Conservation (phyloP, 2,888 invertebrate species). For the Oligia fasciuncula region DNA sequence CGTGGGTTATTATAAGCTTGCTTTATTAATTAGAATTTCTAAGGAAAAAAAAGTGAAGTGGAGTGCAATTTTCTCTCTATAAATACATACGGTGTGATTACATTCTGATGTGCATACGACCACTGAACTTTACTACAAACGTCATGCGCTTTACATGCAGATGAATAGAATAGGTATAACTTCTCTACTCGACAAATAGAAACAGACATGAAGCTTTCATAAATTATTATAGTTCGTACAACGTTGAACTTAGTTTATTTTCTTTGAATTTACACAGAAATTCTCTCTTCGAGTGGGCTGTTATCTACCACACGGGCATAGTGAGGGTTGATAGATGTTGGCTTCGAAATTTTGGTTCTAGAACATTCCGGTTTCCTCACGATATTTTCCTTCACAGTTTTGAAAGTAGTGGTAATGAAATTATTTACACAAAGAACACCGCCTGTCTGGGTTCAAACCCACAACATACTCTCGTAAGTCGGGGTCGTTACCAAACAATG, state of each 20-base stretch:
- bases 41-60: slow-evolving; percentile 17
- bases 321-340: neutral
- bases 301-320: neutral
- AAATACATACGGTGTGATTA: slow-evolving; percentile 21
- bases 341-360: neutral
- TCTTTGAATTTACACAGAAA: neutral
- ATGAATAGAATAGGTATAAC: neutral
- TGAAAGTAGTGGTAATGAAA: neutral
- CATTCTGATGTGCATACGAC: neutral
- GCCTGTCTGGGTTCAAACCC: neutral
- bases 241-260: neutral
- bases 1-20: slow-evolving; percentile 14
- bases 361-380: neutral
- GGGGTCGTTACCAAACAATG: neutral
- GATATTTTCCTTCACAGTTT: neutral
- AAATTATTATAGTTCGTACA: neutral
- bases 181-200: neutral
- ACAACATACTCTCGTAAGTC: neutral
- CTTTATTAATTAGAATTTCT: slow-evolving; percentile 27
- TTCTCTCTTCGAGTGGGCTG: neutral
- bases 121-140: slow-evolving; percentile 13
- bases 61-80: slow-evolving; percentile 23
- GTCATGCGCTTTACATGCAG: neutral
- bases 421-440: neutral
- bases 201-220: neutral